phyloP scores from a whole-genome alignment of 1,140 invertebrate species.

The Scylla paramamosain region DNA sequence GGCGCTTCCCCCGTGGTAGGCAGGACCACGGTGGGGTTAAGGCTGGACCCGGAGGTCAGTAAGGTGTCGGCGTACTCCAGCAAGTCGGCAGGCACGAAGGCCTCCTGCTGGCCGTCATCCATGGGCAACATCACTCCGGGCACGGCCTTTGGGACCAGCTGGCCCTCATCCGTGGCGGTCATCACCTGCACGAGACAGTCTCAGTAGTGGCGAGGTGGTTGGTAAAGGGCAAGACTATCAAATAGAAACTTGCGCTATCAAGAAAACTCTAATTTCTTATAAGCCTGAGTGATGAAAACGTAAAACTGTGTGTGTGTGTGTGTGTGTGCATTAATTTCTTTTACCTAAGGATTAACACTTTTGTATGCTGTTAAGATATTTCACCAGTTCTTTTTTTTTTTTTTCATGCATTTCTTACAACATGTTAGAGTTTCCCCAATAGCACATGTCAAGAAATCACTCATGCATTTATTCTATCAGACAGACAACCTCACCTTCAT shows the following conservation, averaged over 20 bases:
- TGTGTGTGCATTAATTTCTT: too few species aligned
- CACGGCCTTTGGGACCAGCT: conserved; percentile 63
- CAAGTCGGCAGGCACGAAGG: conserved; percentile 73
- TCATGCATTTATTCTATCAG: neutral
- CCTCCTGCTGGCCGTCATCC: conserved; percentile 54
- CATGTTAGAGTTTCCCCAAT: too few species aligned
- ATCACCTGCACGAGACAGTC: conserved; percentile 35
- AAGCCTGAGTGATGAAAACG: too few species aligned
- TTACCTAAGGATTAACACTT: too few species aligned
- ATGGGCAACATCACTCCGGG: conserved; percentile 74
- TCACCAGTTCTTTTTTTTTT: too few species aligned
- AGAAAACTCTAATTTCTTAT: too few species aligned
- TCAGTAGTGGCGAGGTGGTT: neutral
- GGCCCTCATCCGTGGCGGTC: conserved; percentile 16
- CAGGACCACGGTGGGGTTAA: conserved; percentile 3
- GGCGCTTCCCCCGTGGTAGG: neutral
- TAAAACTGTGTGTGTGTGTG: neutral
- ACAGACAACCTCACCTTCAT: conserved; percentile 52
- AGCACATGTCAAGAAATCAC: neutral
- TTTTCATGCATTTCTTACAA: too few species aligned
- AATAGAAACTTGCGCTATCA: too few species aligned
- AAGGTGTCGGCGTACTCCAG: conserved; percentile 69
- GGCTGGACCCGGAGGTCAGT: conserved; percentile 42
- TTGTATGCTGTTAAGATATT: too few species aligned
- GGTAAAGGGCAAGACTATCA: neutral